Evolutionary conservation across 2,888 invertebrate genomes (phyloP), one percentile per base, ranked within the genome.

Genomic region (Aphrophora alni): DNA sequence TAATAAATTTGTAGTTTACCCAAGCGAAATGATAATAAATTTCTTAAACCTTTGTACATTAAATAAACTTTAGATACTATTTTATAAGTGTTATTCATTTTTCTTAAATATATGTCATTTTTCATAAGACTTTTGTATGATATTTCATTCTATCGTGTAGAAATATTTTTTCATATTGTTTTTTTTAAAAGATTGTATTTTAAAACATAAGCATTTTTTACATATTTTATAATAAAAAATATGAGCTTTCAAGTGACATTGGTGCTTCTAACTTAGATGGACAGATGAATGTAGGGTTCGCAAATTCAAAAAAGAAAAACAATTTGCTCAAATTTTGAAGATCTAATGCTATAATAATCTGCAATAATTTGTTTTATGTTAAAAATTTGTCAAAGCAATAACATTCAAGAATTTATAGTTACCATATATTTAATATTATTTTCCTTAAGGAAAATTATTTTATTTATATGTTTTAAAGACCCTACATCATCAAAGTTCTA

Each of bases 161-260:
- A 28, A 71, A 71, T 28, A 73, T 73, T 73, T 26, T 24, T 28
- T 73, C 24, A 24, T 33, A 38, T 33, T n/a, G 7, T 73, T 73
- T 73, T 73, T 73, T 28, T 38, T 38, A 33, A 38, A 24, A 73
- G 73, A 73, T 17, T 73, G 21, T 73, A 73, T 73, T 28, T 73
- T 33, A 38, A 38, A 12, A 33, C 17, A 21, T 27, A 28, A 28
- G n/a, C 38, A 38, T 14, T 73, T 28, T 73, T 73, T 38, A 38
- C 38, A 71, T 28, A 26, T 73, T 28, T 73, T 73, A 73, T 28
- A 73, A 73, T 24, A 73, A 73, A n/a, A 27, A 73, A 28, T 73
- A 33, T 38, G 28, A 27, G 38, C 27, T 38, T 28, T 73, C 33
- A 38, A 28, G 28, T 73, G 38, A 38, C 33, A 73, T 73, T 28